Conservation (phyloP, 2,113 vertebrate genomes). For the Heliornis fulica region DNA sequence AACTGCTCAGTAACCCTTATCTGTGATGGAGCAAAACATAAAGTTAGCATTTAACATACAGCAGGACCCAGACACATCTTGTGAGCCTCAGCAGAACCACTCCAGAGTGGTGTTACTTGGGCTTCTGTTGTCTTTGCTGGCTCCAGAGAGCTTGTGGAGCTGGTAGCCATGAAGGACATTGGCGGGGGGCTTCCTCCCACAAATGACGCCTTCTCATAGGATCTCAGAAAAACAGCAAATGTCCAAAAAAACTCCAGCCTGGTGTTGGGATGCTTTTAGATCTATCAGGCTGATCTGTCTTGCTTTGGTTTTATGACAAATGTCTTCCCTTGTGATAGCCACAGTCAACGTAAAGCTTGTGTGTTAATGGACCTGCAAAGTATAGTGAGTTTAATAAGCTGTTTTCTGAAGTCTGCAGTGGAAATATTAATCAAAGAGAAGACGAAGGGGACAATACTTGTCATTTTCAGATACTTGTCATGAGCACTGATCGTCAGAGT, state of each 20-base stretch:
- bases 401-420: background rate
- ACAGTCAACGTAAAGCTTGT: background rate
- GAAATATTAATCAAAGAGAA: background rate
- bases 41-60: background rate
- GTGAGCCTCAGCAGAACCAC: background rate
- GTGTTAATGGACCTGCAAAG: background rate
- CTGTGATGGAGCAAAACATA: accelerated
- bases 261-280: background rate
- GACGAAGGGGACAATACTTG: background rate
- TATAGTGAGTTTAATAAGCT: background rate
- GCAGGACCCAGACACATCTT: background rate
- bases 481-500: accelerated
- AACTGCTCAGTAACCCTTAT: background rate
- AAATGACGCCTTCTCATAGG: background rate
- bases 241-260: background rate
- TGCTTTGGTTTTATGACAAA: background rate
- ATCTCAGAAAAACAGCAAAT: background rate
- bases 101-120: background rate
- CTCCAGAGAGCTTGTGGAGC: background rate
- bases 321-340: background rate
- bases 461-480: background rate
- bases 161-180: background rate
- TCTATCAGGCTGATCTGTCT: background rate
- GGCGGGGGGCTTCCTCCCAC: background rate
- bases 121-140: background rate